Base-by-base conservation (phyloP, 1,140 invertebrate species). In the Hestina assimilis region DNA sequence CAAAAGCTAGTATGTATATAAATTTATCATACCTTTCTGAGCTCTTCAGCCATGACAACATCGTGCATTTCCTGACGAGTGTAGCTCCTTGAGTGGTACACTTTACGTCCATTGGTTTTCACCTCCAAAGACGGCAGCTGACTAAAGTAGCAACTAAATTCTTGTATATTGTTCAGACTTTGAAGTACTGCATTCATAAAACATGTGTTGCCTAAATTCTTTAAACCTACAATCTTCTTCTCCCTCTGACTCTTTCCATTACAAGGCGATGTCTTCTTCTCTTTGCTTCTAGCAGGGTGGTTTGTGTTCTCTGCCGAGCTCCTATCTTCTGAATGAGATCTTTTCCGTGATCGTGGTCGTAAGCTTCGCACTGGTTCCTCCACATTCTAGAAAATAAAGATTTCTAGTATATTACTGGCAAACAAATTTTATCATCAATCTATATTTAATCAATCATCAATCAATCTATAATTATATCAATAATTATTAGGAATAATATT, bases 151-250 rank as follows among this genome's bases (percentile, higher is more conserved):
- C 92, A 93, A 84, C 93, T 95, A 84, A 96, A 96, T 72, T 95
- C 93, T 75, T 94, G 92, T 74, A 96, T 96, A 85, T 96, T 96
- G 79, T 95, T 95, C 69, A 96, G 90, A 63, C 94, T 95, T 75
- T 96, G 95, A 48, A 96, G 88, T 33, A 96, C 95, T 50, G 94
- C 94, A 89, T 96, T 96, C 95, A 96, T 96, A 83, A 96, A 96
- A 83, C 95, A 96, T 56, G 95, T 96, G 75, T 96, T 96, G 57
- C 95, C 95, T 76, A 96, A 89, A 89, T 96, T 96, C 69, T 94
- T 90, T 66, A 96, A 90, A 20, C 95, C 95, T 60, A 95, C 92
- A 40, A 93, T 91, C 86, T 92, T 93, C 69, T 92, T 93, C 53
- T 92, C 90, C 80, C 90, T 84, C 67, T 81, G 77, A 63, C 53